Percentiles rank a stretch among this genome's conserved stretches.
phyloP scores from a whole-genome alignment of 2,888 invertebrate species.

The Colletes collaris region DNA sequence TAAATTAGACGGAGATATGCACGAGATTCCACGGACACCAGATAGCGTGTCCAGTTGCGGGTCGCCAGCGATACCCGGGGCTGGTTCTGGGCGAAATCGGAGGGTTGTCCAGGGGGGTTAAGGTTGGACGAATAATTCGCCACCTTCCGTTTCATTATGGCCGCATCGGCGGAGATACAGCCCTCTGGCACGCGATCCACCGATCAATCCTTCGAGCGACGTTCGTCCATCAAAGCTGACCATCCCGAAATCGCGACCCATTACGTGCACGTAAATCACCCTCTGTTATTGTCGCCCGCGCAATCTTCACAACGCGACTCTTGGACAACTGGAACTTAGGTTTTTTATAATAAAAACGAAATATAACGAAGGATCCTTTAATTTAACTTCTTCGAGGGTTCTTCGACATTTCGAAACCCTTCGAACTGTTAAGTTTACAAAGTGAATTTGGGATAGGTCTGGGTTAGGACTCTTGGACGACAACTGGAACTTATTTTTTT shows the following conservation, averaged over 20 bases:
- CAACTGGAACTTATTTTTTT: no score
- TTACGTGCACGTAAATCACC: conserved; percentile 68
- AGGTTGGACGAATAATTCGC: conserved; percentile 64
- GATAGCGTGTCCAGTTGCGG: conserved; percentile 36
- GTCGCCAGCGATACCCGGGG: neutral
- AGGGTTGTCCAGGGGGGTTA: conserved; percentile 14
- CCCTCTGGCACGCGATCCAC: conserved; percentile 70
- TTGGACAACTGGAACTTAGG: no score
- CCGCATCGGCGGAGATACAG: conserved; percentile 61
- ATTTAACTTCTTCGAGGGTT: no score
- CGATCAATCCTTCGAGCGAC: conserved; percentile 73
- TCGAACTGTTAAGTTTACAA: no score
- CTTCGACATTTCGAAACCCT: no score
- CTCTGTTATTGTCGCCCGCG: conserved; percentile 27
- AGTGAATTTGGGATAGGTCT: no score
- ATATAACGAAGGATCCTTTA: no score
- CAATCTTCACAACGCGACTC: no score
- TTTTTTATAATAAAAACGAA: no score
- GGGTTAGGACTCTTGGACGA: no score
- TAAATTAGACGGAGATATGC: conserved; percentile 55
- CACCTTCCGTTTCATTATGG: conserved; percentile 71
- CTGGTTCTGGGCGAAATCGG: neutral
- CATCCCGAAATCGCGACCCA: conserved; percentile 61
- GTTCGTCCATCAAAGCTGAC: conserved; percentile 64
- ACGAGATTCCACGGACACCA: conserved; percentile 16